These are phyloP conservation scores for Hozukius guyotensis DNA, from an alignment of 2,797 vertebrate species.

Conservation along the genomic window DNA sequence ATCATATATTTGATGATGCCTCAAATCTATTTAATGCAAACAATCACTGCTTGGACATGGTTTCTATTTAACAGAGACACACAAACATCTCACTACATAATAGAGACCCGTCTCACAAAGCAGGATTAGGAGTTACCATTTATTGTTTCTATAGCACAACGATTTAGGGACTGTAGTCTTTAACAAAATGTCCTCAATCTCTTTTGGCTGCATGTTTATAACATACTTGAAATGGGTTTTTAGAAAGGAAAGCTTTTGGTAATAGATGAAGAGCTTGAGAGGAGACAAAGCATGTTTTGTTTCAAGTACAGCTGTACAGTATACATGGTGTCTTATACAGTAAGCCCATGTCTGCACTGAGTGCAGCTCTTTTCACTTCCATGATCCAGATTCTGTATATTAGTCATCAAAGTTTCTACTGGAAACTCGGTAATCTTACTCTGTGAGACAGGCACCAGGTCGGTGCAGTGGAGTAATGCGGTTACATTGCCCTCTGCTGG, in stretches of 20 bases:
- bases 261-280: not conserved
- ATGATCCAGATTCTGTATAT: not conserved
- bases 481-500: slow-evolving; percentile 73
- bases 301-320: not conserved
- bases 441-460: not conserved
- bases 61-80: slow-evolving; percentile 1
- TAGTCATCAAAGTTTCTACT: not conserved
- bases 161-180: not conserved
- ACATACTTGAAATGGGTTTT: not conserved
- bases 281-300: not conserved
- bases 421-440: not conserved
- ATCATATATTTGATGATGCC: not conserved
- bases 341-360: not conserved
- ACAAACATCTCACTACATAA: slow-evolving; percentile 1
- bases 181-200: slow-evolving; percentile 18
- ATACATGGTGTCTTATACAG: not conserved
- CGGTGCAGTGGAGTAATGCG: not conserved
- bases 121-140: slow-evolving; percentile 10
- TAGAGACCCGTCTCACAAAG: slow-evolving; percentile 10
- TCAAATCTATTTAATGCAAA: slow-evolving; percentile 2
- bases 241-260: not conserved
- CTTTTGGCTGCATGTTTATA: not conserved
- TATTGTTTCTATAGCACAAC: slow-evolving; percentile 23
- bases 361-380: not conserved
- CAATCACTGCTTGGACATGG: not conserved